Evolutionary conservation across 2,113 vertebrate species (phyloP), one percentile per base, ranked within the genome.

Genomic region (Miniopterus natalensis): DNA sequence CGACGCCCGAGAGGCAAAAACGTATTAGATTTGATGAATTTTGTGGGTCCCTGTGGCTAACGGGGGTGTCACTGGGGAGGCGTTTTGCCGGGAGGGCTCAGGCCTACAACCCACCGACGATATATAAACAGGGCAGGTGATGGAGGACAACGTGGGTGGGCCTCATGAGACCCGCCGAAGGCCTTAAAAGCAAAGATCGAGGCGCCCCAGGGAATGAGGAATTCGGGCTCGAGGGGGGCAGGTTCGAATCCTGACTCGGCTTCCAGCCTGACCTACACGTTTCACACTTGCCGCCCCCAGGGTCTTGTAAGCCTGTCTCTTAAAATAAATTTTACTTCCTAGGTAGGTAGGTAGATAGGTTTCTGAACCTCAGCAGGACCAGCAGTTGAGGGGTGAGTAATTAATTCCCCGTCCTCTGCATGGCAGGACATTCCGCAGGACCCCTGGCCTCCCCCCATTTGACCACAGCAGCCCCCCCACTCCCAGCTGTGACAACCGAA

Each of bases 371-470:
- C 31, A 36, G n/a, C 65, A n/a, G 36, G 36, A 36, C 29, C 6
- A 0, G n/a, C 65, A 36, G 15, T 9, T 0, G 17, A 36, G n/a
- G n/a, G n/a, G 15, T 66, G 17, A 8, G 6, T 9, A 9, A 9
- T n/a, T 20, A 3, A 4, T 15, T 36, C 15, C 65, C 65, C 2
- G 17, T 68, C 65, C n/a, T 36, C n/a, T 36, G n/a, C 65, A 1
- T 10, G 3, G 17, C 8, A 4, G n/a, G 65, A 36, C 65, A 1
- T 20, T 3, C 6, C 9, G 1, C 65, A 9, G 31, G 8, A 10
- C n/a, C 65, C n/a, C 7, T 18, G 31, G 3, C 17, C 7, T 9
- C 31, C 14, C 2, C 65, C 29, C 31, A 17, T 17, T 18, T 17
- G 15, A 18, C 8, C 15, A 8, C 12, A 13, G 61, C 55, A n/a